A percentile compares a stretch with the other conserved stretches of the same genome.
phyloP scores from a whole-genome alignment of 1,140 invertebrate genomes.

The Thalassaphorura encarpata region DNA sequence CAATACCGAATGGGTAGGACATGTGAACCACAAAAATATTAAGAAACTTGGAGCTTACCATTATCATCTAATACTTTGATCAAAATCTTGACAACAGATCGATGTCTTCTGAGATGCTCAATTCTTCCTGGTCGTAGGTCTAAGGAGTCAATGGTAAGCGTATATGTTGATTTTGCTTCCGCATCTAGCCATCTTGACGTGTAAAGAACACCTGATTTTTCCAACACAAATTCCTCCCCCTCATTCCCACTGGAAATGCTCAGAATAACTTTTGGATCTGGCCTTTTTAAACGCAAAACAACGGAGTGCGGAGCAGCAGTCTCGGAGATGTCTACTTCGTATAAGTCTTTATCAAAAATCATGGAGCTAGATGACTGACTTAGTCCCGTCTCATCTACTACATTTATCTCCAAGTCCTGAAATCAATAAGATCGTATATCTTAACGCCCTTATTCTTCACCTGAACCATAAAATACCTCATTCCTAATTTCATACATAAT shows the following conservation, averaged over 20 bases:
- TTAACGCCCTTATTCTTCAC: too few species aligned
- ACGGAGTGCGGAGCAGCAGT: constrained; percentile 78
- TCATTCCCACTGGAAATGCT: constrained; percentile 88
- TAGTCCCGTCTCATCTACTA: constrained; percentile 20
- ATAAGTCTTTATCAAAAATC: constrained; percentile 76
- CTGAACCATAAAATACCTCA: background rate
- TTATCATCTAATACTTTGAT: constrained; percentile 38
- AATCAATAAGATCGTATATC: too few species aligned
- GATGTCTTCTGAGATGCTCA: constrained; percentile 18
- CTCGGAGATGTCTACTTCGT: constrained; percentile 78
- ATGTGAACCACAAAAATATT: background rate
- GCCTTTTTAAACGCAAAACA: constrained; percentile 72
- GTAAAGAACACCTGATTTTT: constrained; percentile 78
- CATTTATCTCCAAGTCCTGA: constrained; percentile 29
- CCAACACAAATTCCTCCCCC: constrained; percentile 73
- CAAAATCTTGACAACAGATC: constrained; percentile 34
- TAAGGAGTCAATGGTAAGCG: constrained; percentile 58
- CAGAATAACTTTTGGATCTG: constrained; percentile 71
- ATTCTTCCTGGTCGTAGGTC: constrained; percentile 22
- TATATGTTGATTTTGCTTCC: constrained; percentile 77
- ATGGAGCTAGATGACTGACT: constrained; percentile 50
- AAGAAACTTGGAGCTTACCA: too few species aligned
- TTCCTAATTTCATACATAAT: too few species aligned
- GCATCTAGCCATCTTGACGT: constrained; percentile 74
- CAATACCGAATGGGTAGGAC: background rate